Percentiles rank a stretch among this genome's conserved stretches.
Evolutionary conservation across 2,888 invertebrate species (phyloP).

Genomic region (Aspidiotus rigidus): DNA sequence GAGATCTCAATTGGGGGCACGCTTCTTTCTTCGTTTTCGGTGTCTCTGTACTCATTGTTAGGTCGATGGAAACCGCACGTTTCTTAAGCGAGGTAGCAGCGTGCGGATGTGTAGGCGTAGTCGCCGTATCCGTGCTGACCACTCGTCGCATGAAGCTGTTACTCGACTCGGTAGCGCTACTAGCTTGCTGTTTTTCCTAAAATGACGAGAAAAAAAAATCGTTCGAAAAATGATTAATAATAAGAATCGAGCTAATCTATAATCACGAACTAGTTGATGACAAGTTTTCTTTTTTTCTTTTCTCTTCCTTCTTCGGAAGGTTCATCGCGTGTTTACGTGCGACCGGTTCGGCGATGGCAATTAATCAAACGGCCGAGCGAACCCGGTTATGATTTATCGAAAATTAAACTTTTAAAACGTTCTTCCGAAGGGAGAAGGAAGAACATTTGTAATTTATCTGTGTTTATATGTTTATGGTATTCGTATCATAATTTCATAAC

Average conservation of each 20-base stretch:
- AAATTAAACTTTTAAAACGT: neutral
- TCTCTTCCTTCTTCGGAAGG: neutral
- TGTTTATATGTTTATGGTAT: no score
- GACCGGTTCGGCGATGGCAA: conserved; percentile 1
- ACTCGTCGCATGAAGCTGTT: conserved; percentile 15
- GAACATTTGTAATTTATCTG: no score
- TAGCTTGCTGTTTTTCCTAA: conserved; percentile 22
- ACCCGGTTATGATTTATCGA: neutral
- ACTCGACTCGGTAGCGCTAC: neutral
- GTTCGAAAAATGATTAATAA: conserved; percentile 6
- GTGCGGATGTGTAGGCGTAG: conserved; percentile 30
- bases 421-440: neutral
- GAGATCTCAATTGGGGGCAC: conserved; percentile 27
- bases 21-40: conserved; percentile 9
- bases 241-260: neutral
- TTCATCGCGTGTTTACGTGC: neutral
- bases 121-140: conserved; percentile 26
- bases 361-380: neutral
- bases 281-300: neutral
- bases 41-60: conserved; percentile 5
- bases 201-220: conserved; percentile 1
- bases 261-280: neutral
- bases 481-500: no score
- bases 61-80: conserved; percentile 24
- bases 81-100: conserved; percentile 21